Evolutionary conservation across 2,888 invertebrate species (phyloP), one percentile per base, ranked within the genome.

Genomic region (Cryptophagus acutangulus): DNA sequence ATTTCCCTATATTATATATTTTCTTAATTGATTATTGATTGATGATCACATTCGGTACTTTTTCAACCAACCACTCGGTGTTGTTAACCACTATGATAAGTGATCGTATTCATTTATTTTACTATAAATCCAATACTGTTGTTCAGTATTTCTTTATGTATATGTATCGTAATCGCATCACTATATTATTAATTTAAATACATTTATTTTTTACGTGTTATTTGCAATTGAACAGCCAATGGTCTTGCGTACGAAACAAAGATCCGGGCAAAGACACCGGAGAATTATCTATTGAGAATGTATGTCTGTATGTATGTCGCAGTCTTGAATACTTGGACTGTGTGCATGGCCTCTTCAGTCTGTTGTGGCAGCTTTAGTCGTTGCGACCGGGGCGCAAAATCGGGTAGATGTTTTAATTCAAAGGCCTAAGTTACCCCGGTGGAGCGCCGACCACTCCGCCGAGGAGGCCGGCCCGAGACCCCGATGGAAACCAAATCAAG

Each of bases 401-500:
- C 42, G 43, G 50, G 40, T 52, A 46, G 46, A 48, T 51, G 50
- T 51, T 50, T 41, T 45, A 38, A n/a, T n/a, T 17, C 8, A 33
- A 37, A 10, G 17, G 38, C 42, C 46, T 45, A 50, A 48, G 54
- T 52, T 49, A 49, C 49, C 47, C 49, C 55, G 57, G 52, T 50
- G 54, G 58, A 54, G 49, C 39, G 49, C 49, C 51, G 49, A 48
- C 49, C 51, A 50, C 52, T 52, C 52, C 57, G 41, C 46, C 48
- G 52, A 51, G 51, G 55, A 53, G 57, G 71, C 73, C 74, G 75
- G 75, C 74, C 69, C 74, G 75, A 71, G 74, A 36, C 74, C 78
- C 78, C 73, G 75, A 79, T 83, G 83, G 81, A 84, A 84, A 84
- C 84, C 84, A 84, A 84, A 84, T 83, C 83, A 81, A 81, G 74